These are phyloP conservation scores for Lepetodrilus schrolli DNA, from an alignment of 2,888 invertebrate species.

Conservation along the genomic window DNA sequence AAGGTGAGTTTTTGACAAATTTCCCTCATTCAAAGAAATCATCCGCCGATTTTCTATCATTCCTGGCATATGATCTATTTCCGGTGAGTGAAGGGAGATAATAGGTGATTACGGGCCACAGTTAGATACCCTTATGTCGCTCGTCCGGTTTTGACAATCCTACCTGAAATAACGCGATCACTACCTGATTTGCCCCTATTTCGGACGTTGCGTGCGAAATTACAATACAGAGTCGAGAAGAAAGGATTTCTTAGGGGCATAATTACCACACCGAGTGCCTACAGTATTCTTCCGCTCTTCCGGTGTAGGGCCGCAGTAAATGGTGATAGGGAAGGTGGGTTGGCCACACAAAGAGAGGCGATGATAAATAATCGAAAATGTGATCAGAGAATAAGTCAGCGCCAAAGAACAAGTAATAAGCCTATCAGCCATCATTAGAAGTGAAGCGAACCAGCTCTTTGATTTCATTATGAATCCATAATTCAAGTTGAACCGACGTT, in stretches of 20 bases:
- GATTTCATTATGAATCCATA: conserved; percentile 23
- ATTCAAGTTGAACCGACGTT: not conserved
- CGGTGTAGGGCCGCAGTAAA: conserved; percentile 14
- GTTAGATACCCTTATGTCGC: not conserved
- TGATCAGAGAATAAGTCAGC: conserved; percentile 17
- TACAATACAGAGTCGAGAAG: conserved; percentile 18
- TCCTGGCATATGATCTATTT: conserved; percentile 9
- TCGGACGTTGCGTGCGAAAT: conserved; percentile 24
- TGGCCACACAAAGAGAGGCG: conserved; percentile 23
- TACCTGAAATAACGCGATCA: conserved; percentile 3
- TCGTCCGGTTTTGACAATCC: not conserved
- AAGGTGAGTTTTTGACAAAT: not conserved
- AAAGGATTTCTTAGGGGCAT: conserved; percentile 25
- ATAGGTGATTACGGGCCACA: not conserved
- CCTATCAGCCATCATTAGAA: conserved; percentile 18
- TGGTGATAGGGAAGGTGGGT: conserved; percentile 18
- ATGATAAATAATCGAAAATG: conserved; percentile 23
- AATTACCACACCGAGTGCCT: conserved; percentile 24
- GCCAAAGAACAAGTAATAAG: conserved; percentile 15
- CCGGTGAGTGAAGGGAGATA: not conserved
- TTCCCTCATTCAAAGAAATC: not conserved
- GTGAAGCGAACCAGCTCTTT: conserved; percentile 12
- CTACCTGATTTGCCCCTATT: conserved; percentile 14
- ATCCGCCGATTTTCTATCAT: conserved; percentile 13
- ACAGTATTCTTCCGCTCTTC: conserved; percentile 11